phyloP scores from a whole-genome alignment of 2,888 invertebrate genomes.

The Melanostoma scalare region DNA sequence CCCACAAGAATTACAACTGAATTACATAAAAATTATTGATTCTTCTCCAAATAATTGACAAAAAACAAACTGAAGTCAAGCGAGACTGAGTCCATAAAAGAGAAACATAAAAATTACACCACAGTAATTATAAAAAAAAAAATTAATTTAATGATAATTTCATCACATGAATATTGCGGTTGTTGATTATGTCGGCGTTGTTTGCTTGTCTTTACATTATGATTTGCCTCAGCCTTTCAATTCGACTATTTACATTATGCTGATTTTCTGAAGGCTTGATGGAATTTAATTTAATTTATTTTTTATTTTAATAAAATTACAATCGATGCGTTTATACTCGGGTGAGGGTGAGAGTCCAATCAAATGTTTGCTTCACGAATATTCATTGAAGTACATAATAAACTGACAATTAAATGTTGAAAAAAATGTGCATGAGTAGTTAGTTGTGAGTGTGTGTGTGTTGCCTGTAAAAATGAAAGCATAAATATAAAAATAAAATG shows the following conservation, averaged over 20 bases:
- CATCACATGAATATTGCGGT: constrained; percentile 43
- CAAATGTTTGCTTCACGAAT: constrained; percentile 24
- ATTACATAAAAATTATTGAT: no score
- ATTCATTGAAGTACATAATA: constrained; percentile 46
- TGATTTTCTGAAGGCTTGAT: background rate
- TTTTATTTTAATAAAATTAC: constrained; percentile 21
- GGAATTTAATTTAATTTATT: constrained; percentile 4
- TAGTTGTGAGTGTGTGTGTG: background rate
- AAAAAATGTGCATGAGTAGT: background rate
- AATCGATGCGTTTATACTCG: constrained; percentile 3
- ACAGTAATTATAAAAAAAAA: no score
- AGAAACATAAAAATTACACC: no score
- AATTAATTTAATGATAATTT: constrained; percentile 51
- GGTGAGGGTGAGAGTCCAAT: background rate
- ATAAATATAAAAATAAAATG: constrained; percentile 20
- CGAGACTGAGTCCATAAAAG: no score
- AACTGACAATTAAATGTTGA: constrained; percentile 50
- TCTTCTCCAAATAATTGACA: no score
- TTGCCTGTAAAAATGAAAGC: background rate
- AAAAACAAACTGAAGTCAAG: no score
- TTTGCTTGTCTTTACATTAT: constrained; percentile 23
- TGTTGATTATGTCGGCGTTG: constrained; percentile 28
- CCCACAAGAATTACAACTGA: no score
- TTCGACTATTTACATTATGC: constrained; percentile 12
- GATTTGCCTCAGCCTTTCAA: constrained; percentile 12